Evolutionary conservation across 92 coral and sea anemone genomes (phyloP).

Genomic region (Micromussa lordhowensis): DNA sequence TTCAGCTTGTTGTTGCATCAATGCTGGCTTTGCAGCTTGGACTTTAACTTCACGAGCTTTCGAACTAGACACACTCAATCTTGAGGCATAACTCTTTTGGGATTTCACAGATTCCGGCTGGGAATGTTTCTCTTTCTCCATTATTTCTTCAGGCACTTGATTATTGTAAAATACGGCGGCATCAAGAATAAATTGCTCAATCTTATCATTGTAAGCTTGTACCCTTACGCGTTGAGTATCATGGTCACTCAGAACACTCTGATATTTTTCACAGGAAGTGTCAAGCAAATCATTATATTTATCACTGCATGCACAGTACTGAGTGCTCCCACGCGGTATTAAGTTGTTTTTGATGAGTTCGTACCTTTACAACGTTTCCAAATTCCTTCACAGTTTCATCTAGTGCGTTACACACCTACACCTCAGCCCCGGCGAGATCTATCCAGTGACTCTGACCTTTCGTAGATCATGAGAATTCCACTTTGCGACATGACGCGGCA

Average conservation of each 20-base stretch:
- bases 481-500: neutral
- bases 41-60: neutral
- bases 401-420: neutral
- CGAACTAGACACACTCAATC: slow-evolving; percentile 12
- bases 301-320: slow-evolving; percentile 16
- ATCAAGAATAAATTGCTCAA: slow-evolving; percentile 10
- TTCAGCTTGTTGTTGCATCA: neutral
- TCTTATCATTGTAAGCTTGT: slow-evolving; percentile 22
- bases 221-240: slow-evolving; percentile 2
- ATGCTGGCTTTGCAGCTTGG: slow-evolving; percentile 12
- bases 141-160: slow-evolving; percentile 4
- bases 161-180: slow-evolving; percentile 16
- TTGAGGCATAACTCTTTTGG: neutral
- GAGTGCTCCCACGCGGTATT: slow-evolving; percentile 37
- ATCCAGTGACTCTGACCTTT: slow-evolving; percentile 18
- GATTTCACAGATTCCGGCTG: too few relatives aligned
- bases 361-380: too few relatives aligned
- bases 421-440: slow-evolving; percentile 26
- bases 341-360: too few relatives aligned
- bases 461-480: slow-evolving; percentile 6
- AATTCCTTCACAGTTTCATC: too few relatives aligned
- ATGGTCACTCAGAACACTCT: slow-evolving; percentile 13
- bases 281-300: slow-evolving; percentile 28
- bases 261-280: too few relatives aligned
- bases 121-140: too few relatives aligned